These are phyloP conservation scores for Brenthis ino DNA, from an alignment of 2,888 invertebrate genomes.

Conservation along the genomic window DNA sequence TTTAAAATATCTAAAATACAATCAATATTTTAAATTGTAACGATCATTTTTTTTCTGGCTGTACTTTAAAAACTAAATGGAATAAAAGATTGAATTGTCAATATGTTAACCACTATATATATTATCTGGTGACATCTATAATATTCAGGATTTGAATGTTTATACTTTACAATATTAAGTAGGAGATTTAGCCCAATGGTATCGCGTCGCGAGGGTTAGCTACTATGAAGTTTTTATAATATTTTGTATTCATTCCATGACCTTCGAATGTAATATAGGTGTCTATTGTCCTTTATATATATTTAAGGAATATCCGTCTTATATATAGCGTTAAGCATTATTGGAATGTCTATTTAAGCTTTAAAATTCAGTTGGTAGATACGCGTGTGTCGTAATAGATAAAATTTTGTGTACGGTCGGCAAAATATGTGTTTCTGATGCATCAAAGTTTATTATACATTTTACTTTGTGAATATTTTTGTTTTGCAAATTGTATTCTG, in stretches of 20 bases:
- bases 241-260: conserved; percentile 76
- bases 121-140: conserved; percentile 46
- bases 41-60: conserved; percentile 19
- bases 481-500: conserved; percentile 22
- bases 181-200: conserved; percentile 42
- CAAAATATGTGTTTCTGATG: conserved; percentile 2
- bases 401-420: conserved; percentile 11
- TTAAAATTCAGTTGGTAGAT: conserved; percentile 41
- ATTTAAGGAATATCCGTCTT: conserved; percentile 77
- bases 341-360: conserved; percentile 47
- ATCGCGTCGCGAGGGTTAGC: conserved; percentile 27
- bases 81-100: conserved; percentile 19
- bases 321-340: conserved; percentile 66
- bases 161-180: conserved; percentile 58
- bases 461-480: conserved; percentile 5
- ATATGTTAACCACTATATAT: conserved; percentile 23
- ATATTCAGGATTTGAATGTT: conserved; percentile 62
- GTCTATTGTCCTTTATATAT: conserved; percentile 71
- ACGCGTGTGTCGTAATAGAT: conserved; percentile 18
- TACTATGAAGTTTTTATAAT: conserved; percentile 62
- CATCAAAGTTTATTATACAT: neutral
- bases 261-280: conserved; percentile 64
- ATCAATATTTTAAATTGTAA: neutral
- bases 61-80: conserved; percentile 15
- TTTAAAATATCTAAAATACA: no score